phyloP scores from a whole-genome alignment of 2,888 invertebrate species.

The Volucella inanis region DNA sequence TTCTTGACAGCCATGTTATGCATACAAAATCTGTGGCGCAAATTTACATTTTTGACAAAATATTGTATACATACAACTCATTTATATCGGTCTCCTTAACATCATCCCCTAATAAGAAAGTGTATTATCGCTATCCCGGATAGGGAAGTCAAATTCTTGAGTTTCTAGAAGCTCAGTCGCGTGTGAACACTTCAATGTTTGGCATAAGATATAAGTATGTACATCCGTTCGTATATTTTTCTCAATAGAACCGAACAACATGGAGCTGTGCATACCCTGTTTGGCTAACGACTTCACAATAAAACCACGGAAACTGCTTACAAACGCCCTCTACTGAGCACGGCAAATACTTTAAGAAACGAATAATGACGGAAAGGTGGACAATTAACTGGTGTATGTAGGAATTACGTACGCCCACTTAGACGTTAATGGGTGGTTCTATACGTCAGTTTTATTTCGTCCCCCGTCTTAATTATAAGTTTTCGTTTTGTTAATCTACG shows the following conservation, averaged over 20 bases:
- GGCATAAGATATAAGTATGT: too few species aligned
- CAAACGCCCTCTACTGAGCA: not conserved
- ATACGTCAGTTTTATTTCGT: not conserved
- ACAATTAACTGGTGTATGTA: constrained; percentile 12
- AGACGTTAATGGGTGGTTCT: not conserved
- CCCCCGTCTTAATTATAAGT: constrained; percentile 1
- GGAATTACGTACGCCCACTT: not conserved
- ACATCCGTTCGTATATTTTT: too few species aligned
- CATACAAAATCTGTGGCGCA: constrained; percentile 4
- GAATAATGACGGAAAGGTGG: not conserved
- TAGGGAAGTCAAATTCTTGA: not conserved
- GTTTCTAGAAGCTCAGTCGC: too few species aligned
- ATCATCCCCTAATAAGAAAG: not conserved
- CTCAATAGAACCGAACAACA: too few species aligned
- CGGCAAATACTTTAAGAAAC: not conserved
- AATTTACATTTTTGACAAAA: not conserved
- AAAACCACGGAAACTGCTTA: constrained; percentile 1
- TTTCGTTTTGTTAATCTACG: not conserved
- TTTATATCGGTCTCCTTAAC: not conserved
- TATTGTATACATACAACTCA: not conserved
- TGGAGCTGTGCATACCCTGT: not conserved
- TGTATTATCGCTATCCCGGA: not conserved
- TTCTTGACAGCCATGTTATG: constrained; percentile 26
- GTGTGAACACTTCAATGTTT: too few species aligned
- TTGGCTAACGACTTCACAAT: constrained; percentile 10